phyloP scores from a whole-genome alignment of 2,888 invertebrate genomes.

The Furcula furcula region DNA sequence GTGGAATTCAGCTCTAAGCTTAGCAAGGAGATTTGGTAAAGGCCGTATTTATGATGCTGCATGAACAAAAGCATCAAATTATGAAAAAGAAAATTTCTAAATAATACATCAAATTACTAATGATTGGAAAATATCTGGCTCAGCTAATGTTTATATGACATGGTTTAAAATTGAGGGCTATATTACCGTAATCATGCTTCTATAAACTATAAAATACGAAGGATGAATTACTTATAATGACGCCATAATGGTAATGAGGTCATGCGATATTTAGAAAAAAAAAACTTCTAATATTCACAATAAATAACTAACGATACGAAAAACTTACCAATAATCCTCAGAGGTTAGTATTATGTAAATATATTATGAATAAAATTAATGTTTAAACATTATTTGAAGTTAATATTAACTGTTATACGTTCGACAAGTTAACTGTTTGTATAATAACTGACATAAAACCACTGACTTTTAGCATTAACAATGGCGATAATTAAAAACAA shows the following conservation, averaged over 20 bases:
- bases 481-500: conserved; percentile 51
- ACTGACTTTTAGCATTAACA: conserved; percentile 40
- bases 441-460: conserved; percentile 41
- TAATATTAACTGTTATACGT: conserved; percentile 10
- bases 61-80: conserved; percentile 45
- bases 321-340: conserved; percentile 13
- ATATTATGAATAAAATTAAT: no score
- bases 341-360: conserved; percentile 4
- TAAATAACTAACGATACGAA: conserved; percentile 10
- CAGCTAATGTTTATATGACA: conserved; percentile 49
- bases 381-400: conserved; percentile 7
- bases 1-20: not conserved
- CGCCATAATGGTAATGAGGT: conserved; percentile 48
- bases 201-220: conserved; percentile 29
- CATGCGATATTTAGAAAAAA: conserved; percentile 48
- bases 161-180: conserved; percentile 43
- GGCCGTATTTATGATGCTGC: conserved; percentile 24
- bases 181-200: conserved; percentile 51
- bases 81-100: conserved; percentile 37
- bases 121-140: conserved; percentile 33
- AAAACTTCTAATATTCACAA: conserved; percentile 18
- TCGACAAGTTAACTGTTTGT: conserved; percentile 16
- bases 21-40: conserved; percentile 23
- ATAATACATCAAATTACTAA: conserved; percentile 37
- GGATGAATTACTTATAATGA: conserved; percentile 22